phyloP scores from a whole-genome alignment of 2,797 vertebrate genomes.

The Lutjanus argentimaculatus region DNA sequence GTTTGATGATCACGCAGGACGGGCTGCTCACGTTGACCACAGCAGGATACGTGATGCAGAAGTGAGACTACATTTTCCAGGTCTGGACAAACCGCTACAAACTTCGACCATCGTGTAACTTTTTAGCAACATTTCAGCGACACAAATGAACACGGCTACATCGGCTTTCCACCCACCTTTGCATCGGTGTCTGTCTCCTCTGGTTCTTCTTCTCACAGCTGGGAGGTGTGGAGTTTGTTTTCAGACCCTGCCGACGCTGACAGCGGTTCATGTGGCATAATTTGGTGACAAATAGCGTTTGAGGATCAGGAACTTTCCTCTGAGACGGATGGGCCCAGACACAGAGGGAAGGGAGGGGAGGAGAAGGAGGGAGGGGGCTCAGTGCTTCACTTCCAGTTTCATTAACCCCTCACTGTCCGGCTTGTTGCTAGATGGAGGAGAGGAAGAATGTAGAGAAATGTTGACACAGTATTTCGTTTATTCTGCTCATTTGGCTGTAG shows the following conservation, averaged over 20 bases:
- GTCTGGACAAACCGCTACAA: neutral
- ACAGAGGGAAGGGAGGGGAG: neutral
- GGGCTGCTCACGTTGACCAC: neutral
- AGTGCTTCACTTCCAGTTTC: conserved; percentile 41
- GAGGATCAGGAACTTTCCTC: conserved; percentile 35
- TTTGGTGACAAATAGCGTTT: neutral
- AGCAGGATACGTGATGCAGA: neutral
- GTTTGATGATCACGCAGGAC: neutral
- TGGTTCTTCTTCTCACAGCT: neutral
- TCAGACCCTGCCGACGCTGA: neutral
- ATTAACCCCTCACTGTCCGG: conserved; percentile 67
- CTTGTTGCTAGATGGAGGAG: too few species aligned
- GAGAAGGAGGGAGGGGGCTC: conserved; percentile 2
- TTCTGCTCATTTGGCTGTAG: accelerated
- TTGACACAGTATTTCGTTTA: neutral
- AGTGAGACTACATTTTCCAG: neutral
- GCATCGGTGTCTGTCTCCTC: conserved; percentile 25
- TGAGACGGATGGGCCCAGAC: conserved; percentile 46
- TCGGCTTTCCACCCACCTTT: conserved; percentile 53
- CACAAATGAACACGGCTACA: accelerated
- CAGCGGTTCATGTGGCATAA: neutral
- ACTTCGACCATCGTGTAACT: neutral
- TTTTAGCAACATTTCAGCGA: neutral
- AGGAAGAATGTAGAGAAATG: too few species aligned
- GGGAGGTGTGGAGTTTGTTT: neutral